Percentiles rank a stretch among this genome's conserved stretches.
phyloP scores from a whole-genome alignment of 2,888 invertebrate species.

The Lysandra bellargus region DNA sequence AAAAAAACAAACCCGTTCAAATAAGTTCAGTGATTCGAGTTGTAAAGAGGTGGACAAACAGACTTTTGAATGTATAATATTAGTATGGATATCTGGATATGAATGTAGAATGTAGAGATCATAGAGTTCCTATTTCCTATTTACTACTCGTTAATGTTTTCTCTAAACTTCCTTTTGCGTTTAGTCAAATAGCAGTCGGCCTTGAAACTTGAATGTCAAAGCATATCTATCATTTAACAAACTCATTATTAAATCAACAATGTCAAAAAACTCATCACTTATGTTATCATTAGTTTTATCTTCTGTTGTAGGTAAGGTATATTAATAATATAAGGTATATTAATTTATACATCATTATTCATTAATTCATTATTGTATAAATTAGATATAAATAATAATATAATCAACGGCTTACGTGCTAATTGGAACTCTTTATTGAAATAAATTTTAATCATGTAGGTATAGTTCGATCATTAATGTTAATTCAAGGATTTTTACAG shows the following conservation, averaged over 20 bases:
- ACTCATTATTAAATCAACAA: neutral
- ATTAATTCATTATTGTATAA: neutral
- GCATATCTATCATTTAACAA: neutral
- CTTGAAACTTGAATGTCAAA: neutral
- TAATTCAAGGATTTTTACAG: neutral
- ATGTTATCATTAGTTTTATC: slow-evolving; percentile 9
- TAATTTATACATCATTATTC: neutral
- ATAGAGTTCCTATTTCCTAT: too few species aligned
- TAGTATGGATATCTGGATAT: too few species aligned
- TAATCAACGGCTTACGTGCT: neutral
- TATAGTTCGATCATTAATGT: neutral
- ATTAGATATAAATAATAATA: neutral
- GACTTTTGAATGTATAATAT: too few species aligned
- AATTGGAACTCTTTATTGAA: neutral
- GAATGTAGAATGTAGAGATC: too few species aligned
- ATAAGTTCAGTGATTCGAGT: too few species aligned
- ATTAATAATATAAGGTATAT: too few species aligned
- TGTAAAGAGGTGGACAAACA: too few species aligned
- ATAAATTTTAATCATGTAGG: neutral
- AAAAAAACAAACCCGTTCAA: too few species aligned
- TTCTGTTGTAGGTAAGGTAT: neutral
- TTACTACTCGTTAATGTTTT: too few species aligned
- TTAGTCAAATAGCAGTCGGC: neutral
- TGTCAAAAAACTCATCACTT: slow-evolving; percentile 2
- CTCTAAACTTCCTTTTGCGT: neutral